Base-by-base conservation (phyloP, 2,113 vertebrate genomes). In the Camelus dromedarius region DNA sequence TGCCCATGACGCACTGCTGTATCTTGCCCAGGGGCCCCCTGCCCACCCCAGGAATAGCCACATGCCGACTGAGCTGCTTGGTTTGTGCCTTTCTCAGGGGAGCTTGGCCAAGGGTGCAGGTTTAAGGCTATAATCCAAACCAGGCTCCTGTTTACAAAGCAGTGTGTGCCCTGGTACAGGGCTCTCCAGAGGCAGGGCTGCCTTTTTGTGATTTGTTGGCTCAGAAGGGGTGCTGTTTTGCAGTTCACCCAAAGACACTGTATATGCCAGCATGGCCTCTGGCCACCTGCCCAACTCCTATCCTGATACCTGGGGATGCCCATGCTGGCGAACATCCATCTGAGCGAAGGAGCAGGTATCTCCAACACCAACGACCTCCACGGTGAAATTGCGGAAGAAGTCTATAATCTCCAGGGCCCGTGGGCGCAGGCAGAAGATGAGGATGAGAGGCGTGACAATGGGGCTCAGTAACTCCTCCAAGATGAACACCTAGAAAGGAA, bases 321-420 rank as follows among this genome's bases (percentile, higher is more conserved):
- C 99, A 1, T 99, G 99, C 97, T 99, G 99, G 62, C 99, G 99
- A 95, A 99, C 99, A 0, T 99, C 99, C 99, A 99, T 99, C 98
- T 99, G 99, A 66, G 99, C 99, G 18, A 99, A 99, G 66, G 99
- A 99, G 97, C 99, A 99, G 79, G 99, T 99, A 97, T 99, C 99
- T 0, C 99, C 99, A 19, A 99, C 99, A 0, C 99, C 99, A 15
- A 99, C 98, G 42, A 99, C 99, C 98, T 99, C 99, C 93, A 99
- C 99, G 0, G 99, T 99, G 98, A 99, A 99, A 98, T 99, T 99
- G 84, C 99, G 99, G 98, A 99, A 99, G 98, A 99, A 99, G 97
- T 99, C 99, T 46, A 99, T 99, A n/a, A 99, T 99, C 98, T 99
- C 99, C 92, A 99, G 98, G 70, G 99, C 99, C 98, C 99, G 99